phyloP scores from a whole-genome alignment of 2,888 invertebrate genomes.

The Oxystoma pomonae region DNA sequence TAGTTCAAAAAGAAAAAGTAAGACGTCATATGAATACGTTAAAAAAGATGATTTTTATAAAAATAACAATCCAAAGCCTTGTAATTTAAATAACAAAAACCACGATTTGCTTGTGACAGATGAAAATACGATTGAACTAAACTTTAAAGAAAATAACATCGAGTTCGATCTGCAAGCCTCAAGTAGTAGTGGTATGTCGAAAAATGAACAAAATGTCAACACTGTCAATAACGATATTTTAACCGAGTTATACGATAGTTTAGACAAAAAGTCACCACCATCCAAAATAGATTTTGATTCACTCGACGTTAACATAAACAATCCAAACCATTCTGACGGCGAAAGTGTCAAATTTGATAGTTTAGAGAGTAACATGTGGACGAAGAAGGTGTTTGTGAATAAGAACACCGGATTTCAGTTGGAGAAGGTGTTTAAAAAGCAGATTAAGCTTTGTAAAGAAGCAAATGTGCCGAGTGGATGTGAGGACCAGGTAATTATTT shows the following conservation, averaged over 20 bases:
- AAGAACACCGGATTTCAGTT: slow-evolving; percentile 32
- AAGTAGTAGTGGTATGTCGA: slow-evolving; percentile 11
- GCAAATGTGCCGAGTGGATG: slow-evolving; percentile 3
- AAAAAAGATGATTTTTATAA: slow-evolving; percentile 44
- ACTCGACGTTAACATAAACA: slow-evolving; percentile 40
- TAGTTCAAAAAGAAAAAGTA: slow-evolving; percentile 51
- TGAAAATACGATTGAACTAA: slow-evolving; percentile 43
- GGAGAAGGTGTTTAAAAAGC: slow-evolving; percentile 46
- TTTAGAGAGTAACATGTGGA: slow-evolving; percentile 40
- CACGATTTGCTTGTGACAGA: slow-evolving; percentile 34
- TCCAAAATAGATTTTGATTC: slow-evolving; percentile 42
- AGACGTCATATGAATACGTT: slow-evolving; percentile 46
- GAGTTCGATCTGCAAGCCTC: slow-evolving; percentile 42
- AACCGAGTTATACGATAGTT: slow-evolving; percentile 42
- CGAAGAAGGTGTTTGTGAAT: slow-evolving; percentile 26
- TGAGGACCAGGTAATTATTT: not conserved
- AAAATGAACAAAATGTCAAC: slow-evolving; percentile 1
- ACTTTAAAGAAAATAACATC: slow-evolving; percentile 44
- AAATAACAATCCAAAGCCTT: slow-evolving; percentile 23
- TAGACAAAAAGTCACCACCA: slow-evolving; percentile 39
- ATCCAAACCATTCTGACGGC: slow-evolving; percentile 16
- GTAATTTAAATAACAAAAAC: slow-evolving; percentile 29
- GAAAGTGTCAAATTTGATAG: slow-evolving; percentile 38
- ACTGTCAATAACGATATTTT: slow-evolving; percentile 29
- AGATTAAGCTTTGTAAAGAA: not conserved